These are phyloP conservation scores for Ptychoptera albimana DNA, from an alignment of 2,888 invertebrate genomes.

Conservation along the genomic window DNA sequence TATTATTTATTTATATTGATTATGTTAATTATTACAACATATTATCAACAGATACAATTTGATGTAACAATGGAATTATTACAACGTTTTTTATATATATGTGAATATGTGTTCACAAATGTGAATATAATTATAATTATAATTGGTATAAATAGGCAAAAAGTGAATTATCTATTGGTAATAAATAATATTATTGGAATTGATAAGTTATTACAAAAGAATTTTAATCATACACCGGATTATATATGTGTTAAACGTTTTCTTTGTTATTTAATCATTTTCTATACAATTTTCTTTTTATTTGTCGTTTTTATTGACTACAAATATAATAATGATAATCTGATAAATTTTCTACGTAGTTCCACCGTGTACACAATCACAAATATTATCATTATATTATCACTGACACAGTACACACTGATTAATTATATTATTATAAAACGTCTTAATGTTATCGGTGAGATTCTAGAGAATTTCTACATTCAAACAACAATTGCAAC, in stretches of 20 bases:
- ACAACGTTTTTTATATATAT: constrained; percentile 3
- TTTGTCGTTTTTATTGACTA: constrained; percentile 3
- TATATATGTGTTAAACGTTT: not conserved
- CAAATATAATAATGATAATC: not conserved
- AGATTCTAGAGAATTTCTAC: not conserved
- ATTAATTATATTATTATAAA: not conserved
- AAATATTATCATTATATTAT: constrained; percentile 3
- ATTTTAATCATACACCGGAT: not conserved
- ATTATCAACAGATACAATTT: constrained; percentile 3
- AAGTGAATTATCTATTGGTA: not conserved
- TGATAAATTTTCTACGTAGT: constrained; percentile 2
- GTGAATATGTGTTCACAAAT: constrained; percentile 5
- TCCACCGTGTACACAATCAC: constrained; percentile 7
- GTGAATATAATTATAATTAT: constrained; percentile 4
- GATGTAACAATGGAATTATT: constrained; percentile 5
- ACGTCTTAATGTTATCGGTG: not conserved
- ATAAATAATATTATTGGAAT: constrained; percentile 1
- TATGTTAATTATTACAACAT: not conserved
- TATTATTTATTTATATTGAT: not conserved
- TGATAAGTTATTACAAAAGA: constrained; percentile 1
- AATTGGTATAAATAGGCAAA: constrained; percentile 3
- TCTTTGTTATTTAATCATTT: not conserved
- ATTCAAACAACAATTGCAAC: not conserved
- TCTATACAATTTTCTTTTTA: constrained; percentile 3
- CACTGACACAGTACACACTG: constrained; percentile 4